These are phyloP conservation scores for Bovichtus variegatus DNA, from an alignment of 2,797 vertebrate genomes.

Conservation along the genomic window DNA sequence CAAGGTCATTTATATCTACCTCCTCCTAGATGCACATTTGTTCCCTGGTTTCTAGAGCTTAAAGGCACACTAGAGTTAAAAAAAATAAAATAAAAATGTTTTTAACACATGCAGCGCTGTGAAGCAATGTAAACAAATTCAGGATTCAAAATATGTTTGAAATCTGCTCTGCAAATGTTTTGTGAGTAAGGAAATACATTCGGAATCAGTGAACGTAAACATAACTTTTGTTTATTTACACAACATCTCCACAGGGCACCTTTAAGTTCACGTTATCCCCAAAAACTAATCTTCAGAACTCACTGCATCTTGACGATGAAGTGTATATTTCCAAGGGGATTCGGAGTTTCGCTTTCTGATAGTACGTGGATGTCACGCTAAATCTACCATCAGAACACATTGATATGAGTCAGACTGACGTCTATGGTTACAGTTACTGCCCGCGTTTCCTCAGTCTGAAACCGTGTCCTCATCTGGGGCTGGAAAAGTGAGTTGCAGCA, in stretches of 20 bases:
- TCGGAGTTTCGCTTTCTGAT: constrained; percentile 8
- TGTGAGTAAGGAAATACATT: not conserved
- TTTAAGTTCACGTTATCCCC: not conserved
- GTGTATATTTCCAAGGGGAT: constrained; percentile 8
- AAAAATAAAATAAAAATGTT: too few species aligned
- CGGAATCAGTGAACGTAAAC: not conserved
- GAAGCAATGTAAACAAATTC: not conserved
- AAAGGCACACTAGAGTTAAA: too few species aligned
- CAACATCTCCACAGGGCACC: not conserved
- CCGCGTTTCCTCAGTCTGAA: constrained; percentile 8
- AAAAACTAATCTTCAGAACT: too few species aligned
- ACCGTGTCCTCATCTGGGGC: constrained; percentile 34
- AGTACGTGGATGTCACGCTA: not conserved
- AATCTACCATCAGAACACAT: constrained; percentile 6
- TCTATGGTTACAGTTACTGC: too few species aligned
- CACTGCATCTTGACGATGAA: not conserved
- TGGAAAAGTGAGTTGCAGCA: constrained; percentile 56
- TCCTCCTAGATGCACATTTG: not conserved
- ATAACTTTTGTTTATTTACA: not conserved
- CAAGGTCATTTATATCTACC: not conserved
- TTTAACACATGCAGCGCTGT: not conserved
- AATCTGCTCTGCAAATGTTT: not conserved
- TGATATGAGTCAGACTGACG: constrained; percentile 20
- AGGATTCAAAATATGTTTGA: not conserved
- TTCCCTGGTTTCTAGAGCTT: not conserved